Conservation (phyloP, 2,113 vertebrate genomes). For the Muntiacus muntjak region DNA sequence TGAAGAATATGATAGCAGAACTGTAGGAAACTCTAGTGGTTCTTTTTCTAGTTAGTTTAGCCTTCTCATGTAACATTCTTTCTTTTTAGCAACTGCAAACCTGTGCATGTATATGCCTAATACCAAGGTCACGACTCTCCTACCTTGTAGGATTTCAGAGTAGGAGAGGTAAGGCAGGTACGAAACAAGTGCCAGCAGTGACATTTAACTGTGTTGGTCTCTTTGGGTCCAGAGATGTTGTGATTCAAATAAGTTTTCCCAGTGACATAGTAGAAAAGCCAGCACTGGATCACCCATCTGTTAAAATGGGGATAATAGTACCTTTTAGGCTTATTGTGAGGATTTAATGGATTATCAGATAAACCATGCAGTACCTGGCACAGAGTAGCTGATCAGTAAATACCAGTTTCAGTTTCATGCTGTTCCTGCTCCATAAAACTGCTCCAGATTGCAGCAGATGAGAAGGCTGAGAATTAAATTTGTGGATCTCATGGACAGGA, state of each 20-base stretch:
- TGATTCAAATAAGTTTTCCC: background rate
- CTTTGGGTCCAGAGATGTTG: background rate
- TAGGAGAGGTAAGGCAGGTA: background rate
- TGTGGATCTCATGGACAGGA: background rate
- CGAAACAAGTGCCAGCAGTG: background rate
- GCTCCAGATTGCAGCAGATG: background rate
- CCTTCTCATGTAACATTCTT: background rate
- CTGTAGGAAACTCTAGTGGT: background rate
- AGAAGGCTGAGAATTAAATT: background rate
- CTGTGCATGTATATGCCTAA: background rate
- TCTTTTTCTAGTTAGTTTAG: slow-evolving; percentile 37
- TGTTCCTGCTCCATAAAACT: slow-evolving; percentile 19
- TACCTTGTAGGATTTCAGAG: background rate
- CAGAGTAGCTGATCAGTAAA: slow-evolving; percentile 5
- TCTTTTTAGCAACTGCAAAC: background rate
- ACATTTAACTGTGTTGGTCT: background rate
- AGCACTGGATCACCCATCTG: background rate
- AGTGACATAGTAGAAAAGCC: background rate
- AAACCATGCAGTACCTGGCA: background rate
- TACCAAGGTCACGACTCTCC: background rate
- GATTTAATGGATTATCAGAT: background rate
- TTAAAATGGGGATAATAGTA: background rate
- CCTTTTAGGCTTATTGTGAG: background rate
- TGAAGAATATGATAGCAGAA: background rate
- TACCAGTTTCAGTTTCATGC: background rate